Conservation (phyloP, 2,113 vertebrate genomes). For the Scomber scombrus region DNA sequence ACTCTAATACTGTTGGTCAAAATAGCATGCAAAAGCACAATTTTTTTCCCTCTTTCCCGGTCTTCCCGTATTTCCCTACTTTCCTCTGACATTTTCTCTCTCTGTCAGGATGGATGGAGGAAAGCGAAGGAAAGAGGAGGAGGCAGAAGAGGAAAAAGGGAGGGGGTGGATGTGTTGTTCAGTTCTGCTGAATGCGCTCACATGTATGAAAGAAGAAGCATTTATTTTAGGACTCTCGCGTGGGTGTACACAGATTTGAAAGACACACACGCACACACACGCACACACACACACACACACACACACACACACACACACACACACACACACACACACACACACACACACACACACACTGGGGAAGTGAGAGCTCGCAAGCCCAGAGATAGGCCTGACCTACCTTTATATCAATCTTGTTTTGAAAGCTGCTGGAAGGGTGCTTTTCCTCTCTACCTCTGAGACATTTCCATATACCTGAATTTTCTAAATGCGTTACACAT, state of each 20-base stretch:
- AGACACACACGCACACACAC: slow-evolving; percentile 46
- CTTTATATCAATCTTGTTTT: slow-evolving; percentile 73
- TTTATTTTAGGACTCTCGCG: slow-evolving; percentile 79
- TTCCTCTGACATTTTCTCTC: slow-evolving; percentile 39
- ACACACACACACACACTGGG: not conserved
- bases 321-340: slow-evolving; percentile 5
- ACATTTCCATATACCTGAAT: slow-evolving; percentile 47
- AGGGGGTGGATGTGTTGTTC: slow-evolving; percentile 72
- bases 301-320: slow-evolving; percentile 21
- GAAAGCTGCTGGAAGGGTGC: slow-evolving; percentile 63
- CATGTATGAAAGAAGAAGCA: slow-evolving; percentile 81
- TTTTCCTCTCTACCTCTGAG: slow-evolving; percentile 52
- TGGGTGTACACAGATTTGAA: slow-evolving; percentile 77
- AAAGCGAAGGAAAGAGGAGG: slow-evolving; percentile 55
- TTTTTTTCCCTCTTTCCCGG: slow-evolving; percentile 15
- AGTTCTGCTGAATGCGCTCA: slow-evolving; percentile 78
- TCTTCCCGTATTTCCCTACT: slow-evolving; percentile 35
- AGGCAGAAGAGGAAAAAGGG: slow-evolving; percentile 55
- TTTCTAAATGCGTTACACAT: slow-evolving; percentile 52
- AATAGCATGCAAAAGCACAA: slow-evolving; percentile 5
- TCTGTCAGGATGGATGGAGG: slow-evolving; percentile 55
- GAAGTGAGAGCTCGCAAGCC: slow-evolving; percentile 45
- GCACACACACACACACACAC: slow-evolving; percentile 39
- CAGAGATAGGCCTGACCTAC: slow-evolving; percentile 72
- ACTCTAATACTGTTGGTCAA: not conserved